A percentile compares a stretch with the other conserved stretches of the same genome.
Evolutionary conservation across 2,888 invertebrate species (phyloP).

Genomic region (Mesochorus sp.): DNA sequence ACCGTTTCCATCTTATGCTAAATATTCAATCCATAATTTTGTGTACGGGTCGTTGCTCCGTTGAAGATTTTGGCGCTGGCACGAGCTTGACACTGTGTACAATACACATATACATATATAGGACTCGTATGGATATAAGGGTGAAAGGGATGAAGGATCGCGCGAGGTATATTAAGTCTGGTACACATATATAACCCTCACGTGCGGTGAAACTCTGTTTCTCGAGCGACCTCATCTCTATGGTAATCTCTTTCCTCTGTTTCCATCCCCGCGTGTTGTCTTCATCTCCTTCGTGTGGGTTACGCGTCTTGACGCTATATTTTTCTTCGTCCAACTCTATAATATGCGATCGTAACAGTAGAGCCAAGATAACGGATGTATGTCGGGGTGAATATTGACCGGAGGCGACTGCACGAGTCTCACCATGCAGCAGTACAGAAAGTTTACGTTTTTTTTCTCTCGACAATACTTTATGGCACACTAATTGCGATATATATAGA

Average conservation of each 20-base stretch:
- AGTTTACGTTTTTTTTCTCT: background rate
- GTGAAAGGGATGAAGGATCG: constrained; percentile 51
- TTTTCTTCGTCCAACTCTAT: constrained; percentile 18
- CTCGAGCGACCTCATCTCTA: constrained; percentile 72
- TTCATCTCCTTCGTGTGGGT: constrained; percentile 31
- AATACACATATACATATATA: background rate
- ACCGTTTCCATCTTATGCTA: background rate
- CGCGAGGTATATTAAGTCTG: constrained; percentile 64
- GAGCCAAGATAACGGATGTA: constrained; percentile 10
- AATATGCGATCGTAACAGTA: constrained; percentile 16
- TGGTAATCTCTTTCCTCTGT: constrained; percentile 72
- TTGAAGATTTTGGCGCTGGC: background rate
- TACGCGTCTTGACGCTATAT: constrained; percentile 43
- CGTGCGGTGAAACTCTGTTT: constrained; percentile 61
- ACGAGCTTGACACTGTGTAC: background rate
- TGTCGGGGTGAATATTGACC: constrained; percentile 8
- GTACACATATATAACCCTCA: constrained; percentile 54
- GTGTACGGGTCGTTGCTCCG: background rate
- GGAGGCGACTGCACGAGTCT: background rate
- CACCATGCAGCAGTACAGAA: too few relatives aligned
- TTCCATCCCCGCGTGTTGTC: constrained; percentile 51
- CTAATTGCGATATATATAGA: too few relatives aligned
- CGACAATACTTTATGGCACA: too few relatives aligned
- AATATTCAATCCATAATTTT: background rate
- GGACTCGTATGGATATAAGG: background rate